Percentiles rank a stretch among this genome's conserved stretches.
Evolutionary conservation across 2,113 vertebrate genomes (phyloP).

Genomic region (Neodon shergylaensis): DNA sequence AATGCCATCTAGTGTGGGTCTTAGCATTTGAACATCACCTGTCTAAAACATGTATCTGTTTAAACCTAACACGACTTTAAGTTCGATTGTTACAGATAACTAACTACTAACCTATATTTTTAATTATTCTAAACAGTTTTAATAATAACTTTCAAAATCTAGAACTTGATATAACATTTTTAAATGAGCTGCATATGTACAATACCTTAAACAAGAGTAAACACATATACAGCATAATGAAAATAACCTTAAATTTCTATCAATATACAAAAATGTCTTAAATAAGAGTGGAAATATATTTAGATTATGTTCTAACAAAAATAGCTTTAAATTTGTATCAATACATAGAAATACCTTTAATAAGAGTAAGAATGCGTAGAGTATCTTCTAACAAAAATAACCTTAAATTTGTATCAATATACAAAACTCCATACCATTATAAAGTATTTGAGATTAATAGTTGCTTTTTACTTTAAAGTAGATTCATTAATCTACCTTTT

Average conservation of each 20-base stretch:
- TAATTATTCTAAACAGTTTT: not conserved
- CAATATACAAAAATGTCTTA: too few relatives aligned
- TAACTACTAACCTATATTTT: not conserved
- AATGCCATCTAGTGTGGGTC: not conserved
- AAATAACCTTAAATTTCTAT: too few relatives aligned
- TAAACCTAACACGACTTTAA: not conserved
- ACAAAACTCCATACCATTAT: not conserved
- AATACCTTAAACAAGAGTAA: not conserved
- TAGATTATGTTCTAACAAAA: not conserved
- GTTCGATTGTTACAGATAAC: not conserved
- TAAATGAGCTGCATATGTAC: not conserved
- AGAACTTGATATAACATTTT: not conserved
- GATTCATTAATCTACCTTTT: not conserved
- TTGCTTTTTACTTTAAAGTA: not conserved
- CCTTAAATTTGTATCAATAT: not conserved
- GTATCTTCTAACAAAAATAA: not conserved
- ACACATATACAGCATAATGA: too few relatives aligned
- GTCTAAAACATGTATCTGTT: not conserved
- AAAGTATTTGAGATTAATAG: too few relatives aligned
- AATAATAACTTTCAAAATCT: not conserved
- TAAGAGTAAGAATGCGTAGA: not conserved
- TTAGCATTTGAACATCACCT: not conserved
- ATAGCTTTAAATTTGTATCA: not conserved
- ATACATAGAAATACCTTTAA: not conserved
- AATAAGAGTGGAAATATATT: not conserved